These are phyloP conservation scores for Microcaecilia unicolor DNA, from an alignment of 2,797 vertebrate genomes.

Conservation along the genomic window DNA sequence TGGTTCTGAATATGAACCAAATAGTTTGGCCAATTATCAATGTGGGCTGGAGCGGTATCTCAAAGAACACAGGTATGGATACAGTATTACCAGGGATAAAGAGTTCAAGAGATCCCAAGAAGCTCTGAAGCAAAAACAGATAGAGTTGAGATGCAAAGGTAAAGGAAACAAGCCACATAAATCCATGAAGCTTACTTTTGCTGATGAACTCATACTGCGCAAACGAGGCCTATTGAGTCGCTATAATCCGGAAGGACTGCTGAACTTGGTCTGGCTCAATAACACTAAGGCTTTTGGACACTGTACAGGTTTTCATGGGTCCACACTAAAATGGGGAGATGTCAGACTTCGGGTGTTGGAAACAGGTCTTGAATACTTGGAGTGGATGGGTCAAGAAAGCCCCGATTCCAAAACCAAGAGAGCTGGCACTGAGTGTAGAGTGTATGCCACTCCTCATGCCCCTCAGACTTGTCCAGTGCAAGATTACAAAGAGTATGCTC, in stretches of 20 bases:
- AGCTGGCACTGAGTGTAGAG: slow-evolving; percentile 58
- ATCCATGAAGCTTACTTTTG: slow-evolving; percentile 75
- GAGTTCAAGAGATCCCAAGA: slow-evolving; percentile 74
- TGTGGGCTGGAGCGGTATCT: slow-evolving; percentile 72
- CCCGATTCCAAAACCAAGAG: slow-evolving; percentile 62
- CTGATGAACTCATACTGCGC: slow-evolving; percentile 68
- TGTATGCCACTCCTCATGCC: slow-evolving; percentile 67
- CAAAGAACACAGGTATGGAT: slow-evolving; percentile 68
- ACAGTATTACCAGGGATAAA: slow-evolving; percentile 72
- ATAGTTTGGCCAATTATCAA: slow-evolving; percentile 75
- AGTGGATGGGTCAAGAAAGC: slow-evolving; percentile 68
- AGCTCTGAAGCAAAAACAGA: slow-evolving; percentile 72
- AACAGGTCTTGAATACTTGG: slow-evolving; percentile 64
- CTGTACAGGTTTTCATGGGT: slow-evolving; percentile 70
- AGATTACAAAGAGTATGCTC: slow-evolving; percentile 74
- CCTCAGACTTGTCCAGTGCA: slow-evolving; percentile 70
- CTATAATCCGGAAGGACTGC: slow-evolving; percentile 67
- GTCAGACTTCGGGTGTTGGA: slow-evolving; percentile 63
- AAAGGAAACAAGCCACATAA: slow-evolving; percentile 77
- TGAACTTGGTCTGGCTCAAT: slow-evolving; percentile 75
- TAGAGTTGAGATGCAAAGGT: slow-evolving; percentile 71
- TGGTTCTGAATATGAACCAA: slow-evolving; percentile 73
- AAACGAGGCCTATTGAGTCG: slow-evolving; percentile 67
- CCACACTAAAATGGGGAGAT: slow-evolving; percentile 71
- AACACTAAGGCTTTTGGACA: slow-evolving; percentile 73